Conservation (phyloP, 2,113 vertebrate genomes). For the Coryphaenoides rupestris region DNA sequence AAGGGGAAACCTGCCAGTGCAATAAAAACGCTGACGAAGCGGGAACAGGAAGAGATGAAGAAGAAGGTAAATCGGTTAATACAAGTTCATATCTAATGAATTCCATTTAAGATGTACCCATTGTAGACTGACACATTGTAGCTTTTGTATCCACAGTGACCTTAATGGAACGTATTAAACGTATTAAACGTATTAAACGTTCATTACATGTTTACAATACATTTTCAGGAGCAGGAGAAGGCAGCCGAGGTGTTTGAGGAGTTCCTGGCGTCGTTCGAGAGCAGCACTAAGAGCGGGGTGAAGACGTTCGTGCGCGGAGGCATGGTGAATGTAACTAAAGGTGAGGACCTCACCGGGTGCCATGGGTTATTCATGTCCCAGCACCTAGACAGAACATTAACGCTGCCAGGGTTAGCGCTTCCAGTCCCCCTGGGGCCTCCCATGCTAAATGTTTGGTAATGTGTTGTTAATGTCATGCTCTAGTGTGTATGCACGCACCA, state of each 20-base stretch:
- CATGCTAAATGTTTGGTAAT: no score
- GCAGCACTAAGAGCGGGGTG: conserved; percentile 63
- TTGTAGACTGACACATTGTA: neutral
- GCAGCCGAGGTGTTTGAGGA: conserved; percentile 81
- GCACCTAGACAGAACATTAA: no score
- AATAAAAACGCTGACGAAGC: conserved; percentile 70
- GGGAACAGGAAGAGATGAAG: conserved; percentile 71
- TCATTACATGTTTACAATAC: neutral
- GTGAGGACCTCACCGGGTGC: conserved; percentile 36
- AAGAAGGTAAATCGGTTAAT: conserved; percentile 66
- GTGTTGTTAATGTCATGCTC: no score
- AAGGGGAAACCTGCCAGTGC: conserved; percentile 67
- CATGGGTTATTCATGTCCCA: no score
- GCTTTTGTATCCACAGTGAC: neutral
- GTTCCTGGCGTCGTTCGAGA: conserved; percentile 77
- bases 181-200: no score
- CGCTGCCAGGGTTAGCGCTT: no score
- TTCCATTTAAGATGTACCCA: neutral
- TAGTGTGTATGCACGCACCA: no score
- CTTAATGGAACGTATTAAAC: neutral
- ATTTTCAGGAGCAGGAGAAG: conserved; percentile 75
- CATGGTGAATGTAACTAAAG: conserved; percentile 79
- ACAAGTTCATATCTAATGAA: neutral
- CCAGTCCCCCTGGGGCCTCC: neutral
- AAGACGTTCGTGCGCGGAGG: conserved; percentile 81